phyloP scores from a whole-genome alignment of 1,140 invertebrate species.

The Spodoptera litura region DNA sequence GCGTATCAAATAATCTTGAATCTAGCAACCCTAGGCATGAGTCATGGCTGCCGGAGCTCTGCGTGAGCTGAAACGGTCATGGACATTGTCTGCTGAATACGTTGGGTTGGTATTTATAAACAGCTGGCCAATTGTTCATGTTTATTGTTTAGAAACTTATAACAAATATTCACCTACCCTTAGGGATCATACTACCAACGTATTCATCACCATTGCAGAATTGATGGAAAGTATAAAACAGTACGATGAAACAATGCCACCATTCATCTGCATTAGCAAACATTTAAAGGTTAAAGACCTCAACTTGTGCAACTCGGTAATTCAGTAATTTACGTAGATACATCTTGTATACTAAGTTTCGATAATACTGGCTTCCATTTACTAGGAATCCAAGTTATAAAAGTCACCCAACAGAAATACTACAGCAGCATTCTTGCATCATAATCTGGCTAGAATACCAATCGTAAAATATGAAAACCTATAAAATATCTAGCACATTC shows the following conservation, averaged over 20 bases:
- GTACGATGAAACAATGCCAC: no score
- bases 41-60: slow-evolving; percentile 22
- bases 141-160: slow-evolving; percentile 27
- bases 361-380: no score
- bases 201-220: neutral
- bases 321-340: no score
- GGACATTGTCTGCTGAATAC: slow-evolving; percentile 49
- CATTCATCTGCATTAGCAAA: no score
- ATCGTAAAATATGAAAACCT: no score
- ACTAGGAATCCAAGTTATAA: no score
- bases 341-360: no score
- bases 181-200: neutral
- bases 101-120: slow-evolving; percentile 37
- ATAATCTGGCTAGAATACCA: no score
- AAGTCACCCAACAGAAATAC: no score
- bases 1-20: neutral
- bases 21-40: slow-evolving; percentile 34
- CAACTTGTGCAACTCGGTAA: neutral
- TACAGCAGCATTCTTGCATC: no score
- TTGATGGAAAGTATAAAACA: neutral
- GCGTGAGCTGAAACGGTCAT: slow-evolving; percentile 46
- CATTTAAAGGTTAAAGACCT: neutral
- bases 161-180: slow-evolving; percentile 8
- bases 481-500: no score
- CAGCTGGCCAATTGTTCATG: slow-evolving; percentile 36